phyloP scores from a whole-genome alignment of 2,888 invertebrate genomes.

The Heteromurus nitidus region DNA sequence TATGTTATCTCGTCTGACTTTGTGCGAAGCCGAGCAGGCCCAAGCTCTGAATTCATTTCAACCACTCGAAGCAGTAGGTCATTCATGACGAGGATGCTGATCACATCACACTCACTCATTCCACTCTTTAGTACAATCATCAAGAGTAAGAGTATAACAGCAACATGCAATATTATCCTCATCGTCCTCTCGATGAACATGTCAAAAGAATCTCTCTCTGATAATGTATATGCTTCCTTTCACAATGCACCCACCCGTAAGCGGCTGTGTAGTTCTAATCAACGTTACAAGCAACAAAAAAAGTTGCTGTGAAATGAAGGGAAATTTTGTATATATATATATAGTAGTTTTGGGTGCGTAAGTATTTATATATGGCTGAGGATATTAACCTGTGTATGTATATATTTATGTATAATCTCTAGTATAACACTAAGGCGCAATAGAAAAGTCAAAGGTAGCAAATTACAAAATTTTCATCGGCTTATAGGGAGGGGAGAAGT shows the following conservation, averaged over 20 bases:
- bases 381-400: too few relatives aligned
- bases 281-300: not conserved
- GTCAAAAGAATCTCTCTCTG: not conserved
- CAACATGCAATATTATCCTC: not conserved
- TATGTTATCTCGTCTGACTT: too few relatives aligned
- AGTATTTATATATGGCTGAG: too few relatives aligned
- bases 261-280: not conserved
- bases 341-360: too few relatives aligned
- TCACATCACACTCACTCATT: not conserved
- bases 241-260: too few relatives aligned
- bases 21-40: not conserved
- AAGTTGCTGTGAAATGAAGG: too few relatives aligned
- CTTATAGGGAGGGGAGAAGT: not conserved
- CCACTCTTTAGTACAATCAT: not conserved
- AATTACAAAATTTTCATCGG: constrained; percentile 15
- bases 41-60: not conserved
- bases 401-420: too few relatives aligned
- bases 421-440: not conserved
- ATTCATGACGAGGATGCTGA: not conserved
- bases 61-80: not conserved
- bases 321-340: too few relatives aligned
- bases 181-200: constrained; percentile 20
- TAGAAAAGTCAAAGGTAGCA: constrained; percentile 22
- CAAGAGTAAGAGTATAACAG: not conserved
- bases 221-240: too few relatives aligned